Base-by-base conservation (phyloP, 2,113 vertebrate genomes). In the Eclectus roratus region DNA sequence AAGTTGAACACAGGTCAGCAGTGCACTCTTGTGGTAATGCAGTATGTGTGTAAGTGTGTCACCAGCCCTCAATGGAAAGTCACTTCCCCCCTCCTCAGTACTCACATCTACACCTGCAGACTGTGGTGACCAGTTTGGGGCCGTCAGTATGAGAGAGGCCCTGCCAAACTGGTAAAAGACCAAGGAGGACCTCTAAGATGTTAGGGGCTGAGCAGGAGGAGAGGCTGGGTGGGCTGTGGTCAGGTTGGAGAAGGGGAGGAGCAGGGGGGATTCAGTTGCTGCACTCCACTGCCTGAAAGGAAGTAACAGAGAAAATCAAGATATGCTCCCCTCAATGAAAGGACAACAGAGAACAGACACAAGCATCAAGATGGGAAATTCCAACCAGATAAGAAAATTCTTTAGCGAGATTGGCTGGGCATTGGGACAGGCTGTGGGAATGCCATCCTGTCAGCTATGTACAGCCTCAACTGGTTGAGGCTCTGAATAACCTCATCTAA, bases 1-100 rank as follows among this genome's bases (percentile, higher is more conserved):
- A 77, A 25, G 18, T 3, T 24, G 29, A 35, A 31, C 25, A 4
- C 37, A 19, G 43, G 43, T 4, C 13, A 46, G 64, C 39, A 29
- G n/a, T 10, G 43, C 55, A 6, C 55, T 25, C 60, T 7, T 4
- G 3, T 3, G n/a, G 50, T 27, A 41, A 24, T 0, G 21, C 21
- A 43, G 50, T n/a, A 58, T 16, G 55, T 39, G 33, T 1, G 0
- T 11, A 73, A 14, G 14, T 1, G 0, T 6, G 25, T 10, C 33
- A 41, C 11, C 68, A 80, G 37, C 37, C 84, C 83, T 35, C 0
- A 1, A n/a, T 13, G 35, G 52, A 17, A 71, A 41, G 28, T 4
- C 24, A 43, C 52, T 2, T 61, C 24, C 33, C 52, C 35, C 53
- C 50, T 80, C 29, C 69, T 46, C 60, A 50, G 68, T 46, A 33